Percentiles rank a stretch among this genome's conserved stretches.
Conservation (phyloP, 2,113 vertebrate species). For the Oreotragus oreotragus region DNA sequence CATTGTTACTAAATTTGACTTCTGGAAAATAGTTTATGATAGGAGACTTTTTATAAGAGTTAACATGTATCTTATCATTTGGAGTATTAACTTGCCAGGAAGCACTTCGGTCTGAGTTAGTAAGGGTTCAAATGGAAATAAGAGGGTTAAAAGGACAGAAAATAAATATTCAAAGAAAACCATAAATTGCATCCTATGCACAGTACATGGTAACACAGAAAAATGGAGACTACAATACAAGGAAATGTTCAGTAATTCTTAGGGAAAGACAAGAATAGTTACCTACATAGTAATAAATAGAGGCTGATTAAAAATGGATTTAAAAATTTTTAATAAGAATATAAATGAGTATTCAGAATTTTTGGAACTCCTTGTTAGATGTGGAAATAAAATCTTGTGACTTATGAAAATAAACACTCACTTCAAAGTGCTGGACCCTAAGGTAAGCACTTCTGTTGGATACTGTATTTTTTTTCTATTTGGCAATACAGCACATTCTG, state of each 20-base stretch:
- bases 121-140: background rate
- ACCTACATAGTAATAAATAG: background rate
- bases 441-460: background rate
- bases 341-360: background rate
- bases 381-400: background rate
- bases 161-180: background rate
- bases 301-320: background rate
- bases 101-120: background rate
- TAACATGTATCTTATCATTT: background rate
- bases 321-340: background rate
- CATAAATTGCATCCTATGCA: background rate
- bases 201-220: background rate
- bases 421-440: background rate
- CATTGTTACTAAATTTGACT: background rate
- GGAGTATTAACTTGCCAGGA: background rate
- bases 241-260: background rate
- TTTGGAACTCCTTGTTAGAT: background rate
- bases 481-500: background rate
- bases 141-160: background rate
- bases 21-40: background rate
- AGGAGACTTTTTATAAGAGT: background rate
- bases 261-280: background rate
- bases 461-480: background rate
- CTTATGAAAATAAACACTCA: background rate
- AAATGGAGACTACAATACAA: background rate